These are phyloP conservation scores for Venturia canescens DNA, from an alignment of 1,140 invertebrate genomes.

Conservation along the genomic window DNA sequence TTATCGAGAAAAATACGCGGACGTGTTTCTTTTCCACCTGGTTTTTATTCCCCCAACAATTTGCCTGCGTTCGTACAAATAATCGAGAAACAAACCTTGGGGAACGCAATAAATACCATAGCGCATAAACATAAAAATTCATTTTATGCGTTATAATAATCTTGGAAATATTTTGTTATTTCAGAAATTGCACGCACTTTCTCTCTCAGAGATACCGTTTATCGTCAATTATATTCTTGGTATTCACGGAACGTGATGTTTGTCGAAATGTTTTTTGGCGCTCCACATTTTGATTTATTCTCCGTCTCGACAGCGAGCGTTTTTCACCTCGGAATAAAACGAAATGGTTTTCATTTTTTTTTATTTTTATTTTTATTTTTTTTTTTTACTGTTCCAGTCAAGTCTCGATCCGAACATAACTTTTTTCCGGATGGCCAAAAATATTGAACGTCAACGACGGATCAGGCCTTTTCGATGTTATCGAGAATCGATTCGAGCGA, in stretches of 20 bases:
- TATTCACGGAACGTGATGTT: neutral
- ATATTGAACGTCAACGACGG: too few relatives aligned
- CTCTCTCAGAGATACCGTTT: neutral
- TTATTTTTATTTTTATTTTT: conserved; percentile 19
- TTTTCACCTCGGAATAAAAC: too few relatives aligned
- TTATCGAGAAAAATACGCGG: conserved; percentile 11
- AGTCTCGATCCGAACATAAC: too few relatives aligned
- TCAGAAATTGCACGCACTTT: neutral
- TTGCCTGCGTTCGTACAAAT: neutral
- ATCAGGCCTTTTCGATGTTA: too few relatives aligned
- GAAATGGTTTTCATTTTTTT: neutral
- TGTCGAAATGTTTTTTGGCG: neutral
- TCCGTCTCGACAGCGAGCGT: too few relatives aligned
- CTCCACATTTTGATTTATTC: too few relatives aligned
- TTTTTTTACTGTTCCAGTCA: neutral
- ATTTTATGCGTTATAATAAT: neutral
- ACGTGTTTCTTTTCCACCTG: neutral
- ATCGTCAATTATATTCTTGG: neutral
- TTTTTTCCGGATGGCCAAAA: too few relatives aligned
- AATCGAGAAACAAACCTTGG: neutral
- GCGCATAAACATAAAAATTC: neutral
- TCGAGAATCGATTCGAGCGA: too few relatives aligned
- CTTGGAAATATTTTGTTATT: neutral
- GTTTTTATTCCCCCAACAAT: neutral
- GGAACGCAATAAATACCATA: neutral